Percentiles rank a stretch among this genome's conserved stretches.
phyloP scores from a whole-genome alignment of 2,113 vertebrate species.

The Tychaedon coryphoeus region DNA sequence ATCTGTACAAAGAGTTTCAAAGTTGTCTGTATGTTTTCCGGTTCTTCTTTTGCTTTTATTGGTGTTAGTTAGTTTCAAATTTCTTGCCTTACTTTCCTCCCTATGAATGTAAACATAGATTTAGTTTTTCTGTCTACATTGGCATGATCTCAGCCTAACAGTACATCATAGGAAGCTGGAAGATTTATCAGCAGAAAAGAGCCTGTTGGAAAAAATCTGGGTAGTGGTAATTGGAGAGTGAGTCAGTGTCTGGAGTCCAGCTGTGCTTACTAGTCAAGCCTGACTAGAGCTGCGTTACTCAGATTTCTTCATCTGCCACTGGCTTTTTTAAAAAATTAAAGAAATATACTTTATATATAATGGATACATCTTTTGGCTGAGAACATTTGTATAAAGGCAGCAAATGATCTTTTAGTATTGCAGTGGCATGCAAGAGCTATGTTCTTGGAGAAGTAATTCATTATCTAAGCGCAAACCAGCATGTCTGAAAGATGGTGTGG shows the following conservation, averaged over 20 bases:
- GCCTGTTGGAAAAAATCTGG: neutral
- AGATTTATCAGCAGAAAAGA: neutral
- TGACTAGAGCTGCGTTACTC: neutral
- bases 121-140: slow-evolving; percentile 1
- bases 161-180: neutral
- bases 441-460: neutral
- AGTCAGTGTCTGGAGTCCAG: slow-evolving; percentile 68
- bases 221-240: slow-evolving; percentile 41
- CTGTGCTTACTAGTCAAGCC: slow-evolving; percentile 14
- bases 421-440: neutral
- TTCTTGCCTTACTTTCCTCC: slow-evolving; percentile 16
- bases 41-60: neutral
- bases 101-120: neutral
- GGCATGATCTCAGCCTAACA: slow-evolving; percentile 29
- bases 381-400: neutral
- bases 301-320: neutral
- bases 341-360: neutral
- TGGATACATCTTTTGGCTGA: neutral
- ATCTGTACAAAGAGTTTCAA: neutral
- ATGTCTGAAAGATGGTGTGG: neutral
- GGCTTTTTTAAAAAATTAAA: neutral
- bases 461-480: neutral
- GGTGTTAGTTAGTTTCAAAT: neutral
- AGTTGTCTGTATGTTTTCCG: neutral
- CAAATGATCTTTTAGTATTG: neutral